phyloP scores from a whole-genome alignment of 2,888 invertebrate species.

The Glomeris marginata region DNA sequence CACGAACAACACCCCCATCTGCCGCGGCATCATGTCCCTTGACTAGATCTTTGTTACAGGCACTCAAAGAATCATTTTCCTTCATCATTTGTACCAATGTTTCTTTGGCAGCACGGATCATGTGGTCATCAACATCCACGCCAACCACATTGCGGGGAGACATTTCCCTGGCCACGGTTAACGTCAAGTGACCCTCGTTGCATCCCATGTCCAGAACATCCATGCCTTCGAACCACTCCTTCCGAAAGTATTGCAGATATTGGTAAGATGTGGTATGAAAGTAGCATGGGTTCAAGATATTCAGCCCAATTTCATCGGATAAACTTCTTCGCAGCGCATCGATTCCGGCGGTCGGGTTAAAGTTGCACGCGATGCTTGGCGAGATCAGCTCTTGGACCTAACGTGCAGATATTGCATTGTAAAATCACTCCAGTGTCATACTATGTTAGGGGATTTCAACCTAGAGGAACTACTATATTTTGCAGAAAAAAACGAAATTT shows the following conservation, averaged over 20 bases:
- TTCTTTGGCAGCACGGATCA: conserved; percentile 63
- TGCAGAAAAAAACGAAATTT: too few relatives aligned
- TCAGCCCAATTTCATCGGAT: too few relatives aligned
- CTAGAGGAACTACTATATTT: too few relatives aligned
- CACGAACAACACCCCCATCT: neutral
- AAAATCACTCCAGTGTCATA: too few relatives aligned
- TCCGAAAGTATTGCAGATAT: conserved; percentile 65
- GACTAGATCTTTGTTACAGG: neutral
- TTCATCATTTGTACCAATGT: conserved; percentile 47
- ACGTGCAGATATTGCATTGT: too few relatives aligned
- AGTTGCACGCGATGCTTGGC: too few relatives aligned
- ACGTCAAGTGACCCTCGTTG: conserved; percentile 89
- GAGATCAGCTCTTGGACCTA: too few relatives aligned
- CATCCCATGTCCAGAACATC: conserved; percentile 95
- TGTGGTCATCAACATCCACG: conserved; percentile 80
- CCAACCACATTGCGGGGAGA: conserved; percentile 72
- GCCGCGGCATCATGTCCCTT: neutral
- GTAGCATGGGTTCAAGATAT: too few relatives aligned
- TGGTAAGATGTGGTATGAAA: too few relatives aligned
- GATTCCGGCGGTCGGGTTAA: too few relatives aligned
- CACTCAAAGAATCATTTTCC: conserved; percentile 9
- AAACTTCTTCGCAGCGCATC: too few relatives aligned
- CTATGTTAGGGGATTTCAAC: too few relatives aligned
- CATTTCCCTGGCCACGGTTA: conserved; percentile 73
- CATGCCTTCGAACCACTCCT: conserved; percentile 71